Percentiles rank a stretch among this genome's conserved stretches.
These are phyloP conservation scores for Oceanodroma leucorhoa DNA, from an alignment of 2,797 vertebrate species.

Conservation along the genomic window DNA sequence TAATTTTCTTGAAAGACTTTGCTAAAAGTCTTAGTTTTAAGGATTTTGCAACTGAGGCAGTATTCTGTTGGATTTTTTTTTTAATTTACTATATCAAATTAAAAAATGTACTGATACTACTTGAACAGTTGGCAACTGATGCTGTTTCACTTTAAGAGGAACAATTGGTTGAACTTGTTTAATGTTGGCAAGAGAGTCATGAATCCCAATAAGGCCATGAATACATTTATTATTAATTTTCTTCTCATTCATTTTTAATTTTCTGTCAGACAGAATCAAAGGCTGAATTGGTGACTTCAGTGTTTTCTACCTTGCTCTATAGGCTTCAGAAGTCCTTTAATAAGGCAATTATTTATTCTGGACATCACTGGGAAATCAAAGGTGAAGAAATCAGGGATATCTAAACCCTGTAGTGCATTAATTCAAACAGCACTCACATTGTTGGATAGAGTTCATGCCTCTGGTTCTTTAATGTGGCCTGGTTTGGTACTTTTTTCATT, in stretches of 20 bases:
- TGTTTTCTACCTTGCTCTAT: constrained; percentile 68
- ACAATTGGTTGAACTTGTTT: constrained; percentile 47
- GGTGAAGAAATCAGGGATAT: constrained; percentile 58
- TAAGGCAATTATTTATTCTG: constrained; percentile 79
- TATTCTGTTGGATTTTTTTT: not conserved
- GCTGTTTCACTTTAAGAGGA: constrained; percentile 30
- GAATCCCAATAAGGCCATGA: constrained; percentile 74
- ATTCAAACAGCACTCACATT: constrained; percentile 17
- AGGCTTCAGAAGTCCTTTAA: constrained; percentile 74
- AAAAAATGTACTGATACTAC: not conserved
- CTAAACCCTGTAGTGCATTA: constrained; percentile 69
- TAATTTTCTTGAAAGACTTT: not conserved
- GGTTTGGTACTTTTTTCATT: constrained; percentile 32
- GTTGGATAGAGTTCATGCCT: constrained; percentile 9
- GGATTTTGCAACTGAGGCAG: not conserved
- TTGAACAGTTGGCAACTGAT: not conserved
- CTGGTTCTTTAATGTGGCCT: constrained; percentile 17
- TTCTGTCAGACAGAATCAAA: constrained; percentile 74
- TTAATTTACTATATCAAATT: not conserved
- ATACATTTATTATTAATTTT: constrained; percentile 78
- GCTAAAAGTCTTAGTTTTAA: not conserved
- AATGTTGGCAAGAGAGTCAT: constrained; percentile 61
- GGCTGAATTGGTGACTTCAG: constrained; percentile 61
- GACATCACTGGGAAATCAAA: constrained; percentile 75
- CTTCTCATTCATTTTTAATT: constrained; percentile 78